Evolutionary conservation across 2,797 vertebrate species (phyloP).

Genomic region (Buphagus erythrorhynchus): DNA sequence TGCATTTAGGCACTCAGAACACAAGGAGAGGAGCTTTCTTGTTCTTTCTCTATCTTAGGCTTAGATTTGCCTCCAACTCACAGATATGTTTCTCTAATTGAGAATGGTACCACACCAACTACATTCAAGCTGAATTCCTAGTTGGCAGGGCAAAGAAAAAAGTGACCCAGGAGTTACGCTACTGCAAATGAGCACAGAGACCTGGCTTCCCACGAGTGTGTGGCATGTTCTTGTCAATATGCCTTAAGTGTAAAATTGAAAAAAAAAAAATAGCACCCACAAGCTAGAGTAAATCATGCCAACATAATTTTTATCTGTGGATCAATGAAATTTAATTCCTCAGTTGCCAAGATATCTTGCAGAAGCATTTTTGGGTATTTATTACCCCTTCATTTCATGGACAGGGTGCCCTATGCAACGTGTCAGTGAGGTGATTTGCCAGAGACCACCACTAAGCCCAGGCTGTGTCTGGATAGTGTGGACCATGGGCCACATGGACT

Average conservation of each 20-base stretch:
- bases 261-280: background rate
- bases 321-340: background rate
- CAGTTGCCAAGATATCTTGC: background rate
- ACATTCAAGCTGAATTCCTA: background rate
- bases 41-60: background rate
- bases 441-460: background rate
- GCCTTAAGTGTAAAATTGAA: background rate
- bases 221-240: background rate
- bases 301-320: background rate
- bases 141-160: background rate
- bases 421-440: background rate
- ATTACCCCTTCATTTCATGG: background rate
- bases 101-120: background rate
- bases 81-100: background rate
- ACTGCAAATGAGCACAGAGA: background rate
- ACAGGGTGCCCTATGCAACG: fast-evolving
- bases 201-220: background rate
- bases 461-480: fast-evolving
- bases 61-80: background rate
- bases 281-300: background rate
- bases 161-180: background rate
- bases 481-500: fast-evolving
- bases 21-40: background rate
- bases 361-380: background rate
- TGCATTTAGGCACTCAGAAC: fast-evolving